Conservation (phyloP, 1,140 invertebrate species). For the Manduca sexta region DNA sequence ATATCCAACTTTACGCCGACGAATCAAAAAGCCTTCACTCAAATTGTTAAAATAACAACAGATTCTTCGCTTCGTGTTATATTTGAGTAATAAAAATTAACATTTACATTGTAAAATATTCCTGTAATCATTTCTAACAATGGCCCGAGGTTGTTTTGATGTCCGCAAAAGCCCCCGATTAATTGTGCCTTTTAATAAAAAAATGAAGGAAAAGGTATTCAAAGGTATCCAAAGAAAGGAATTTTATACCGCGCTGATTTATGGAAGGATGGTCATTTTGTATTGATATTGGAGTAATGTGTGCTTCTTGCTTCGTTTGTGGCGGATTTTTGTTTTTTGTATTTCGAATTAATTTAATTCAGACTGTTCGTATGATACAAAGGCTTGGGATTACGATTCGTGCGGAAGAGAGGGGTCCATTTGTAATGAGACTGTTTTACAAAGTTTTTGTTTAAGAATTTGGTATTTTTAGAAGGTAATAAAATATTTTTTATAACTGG, state of each 20-base stretch:
- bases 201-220: slow-evolving; percentile 42
- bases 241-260: slow-evolving; percentile 40
- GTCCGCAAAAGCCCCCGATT: slow-evolving; percentile 60
- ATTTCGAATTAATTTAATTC: no score
- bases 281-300: slow-evolving; percentile 6
- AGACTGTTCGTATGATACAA: no score
- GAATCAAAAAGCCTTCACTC: slow-evolving; percentile 18
- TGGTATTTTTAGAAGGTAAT: not conserved
- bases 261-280: slow-evolving; percentile 10
- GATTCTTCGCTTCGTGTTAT: slow-evolving; percentile 46
- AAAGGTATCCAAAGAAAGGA: slow-evolving; percentile 37
- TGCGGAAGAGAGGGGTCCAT: no score
- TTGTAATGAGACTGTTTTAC: no score
- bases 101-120: slow-evolving; percentile 59
- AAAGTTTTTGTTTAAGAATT: not conserved
- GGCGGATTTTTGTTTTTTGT: no score
- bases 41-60: slow-evolving; percentile 30
- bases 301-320: no score
- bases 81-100: slow-evolving; percentile 64
- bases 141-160: slow-evolving; percentile 60
- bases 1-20: slow-evolving; percentile 30
- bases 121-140: slow-evolving; percentile 64
- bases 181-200: slow-evolving; percentile 56
- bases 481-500: no score
- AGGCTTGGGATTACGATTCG: no score